Evolutionary conservation across 2,888 invertebrate genomes (phyloP).

Genomic region (Diachrysia chrysitis): DNA sequence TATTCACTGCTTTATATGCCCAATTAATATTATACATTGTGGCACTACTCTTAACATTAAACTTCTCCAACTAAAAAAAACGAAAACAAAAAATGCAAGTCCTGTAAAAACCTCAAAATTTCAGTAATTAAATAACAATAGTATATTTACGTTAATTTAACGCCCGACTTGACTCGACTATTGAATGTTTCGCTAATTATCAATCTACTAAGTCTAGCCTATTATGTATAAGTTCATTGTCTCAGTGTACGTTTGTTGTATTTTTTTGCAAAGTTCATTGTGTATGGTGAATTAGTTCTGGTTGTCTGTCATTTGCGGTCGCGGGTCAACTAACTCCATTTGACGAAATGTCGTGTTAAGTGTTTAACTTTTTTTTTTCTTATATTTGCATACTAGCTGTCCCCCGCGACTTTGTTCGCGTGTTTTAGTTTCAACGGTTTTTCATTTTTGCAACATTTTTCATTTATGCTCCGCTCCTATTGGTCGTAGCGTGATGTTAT

Average conservation of each 20-base stretch:
- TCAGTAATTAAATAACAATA: conserved; percentile 45
- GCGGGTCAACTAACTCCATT: conserved; percentile 54
- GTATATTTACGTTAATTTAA: conserved; percentile 44
- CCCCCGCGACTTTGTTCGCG: too few relatives aligned
- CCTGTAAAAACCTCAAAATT: conserved; percentile 22
- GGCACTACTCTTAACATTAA: background rate
- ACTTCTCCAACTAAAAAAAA: too few relatives aligned
- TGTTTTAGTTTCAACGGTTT: too few relatives aligned
- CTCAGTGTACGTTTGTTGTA: conserved; percentile 47
- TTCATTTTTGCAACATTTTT: too few relatives aligned
- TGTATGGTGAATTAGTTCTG: conserved; percentile 56
- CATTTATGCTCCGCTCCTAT: too few relatives aligned
- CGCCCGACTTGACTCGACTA: conserved; percentile 41
- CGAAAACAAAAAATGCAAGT: background rate
- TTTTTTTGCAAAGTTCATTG: conserved; percentile 65
- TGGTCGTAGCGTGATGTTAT: too few relatives aligned
- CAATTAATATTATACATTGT: too few relatives aligned
- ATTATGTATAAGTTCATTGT: conserved; percentile 51
- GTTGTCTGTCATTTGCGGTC: conserved; percentile 33
- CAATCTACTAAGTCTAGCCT: conserved; percentile 35
- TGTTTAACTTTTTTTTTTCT: background rate
- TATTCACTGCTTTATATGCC: too few relatives aligned
- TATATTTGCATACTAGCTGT: background rate
- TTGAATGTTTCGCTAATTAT: conserved; percentile 55
- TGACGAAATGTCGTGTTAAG: conserved; percentile 26